phyloP scores from a whole-genome alignment of 30 jellyfish, hydroid and myxozoan genomes.

The Chrysaora quinquecirrha region DNA sequence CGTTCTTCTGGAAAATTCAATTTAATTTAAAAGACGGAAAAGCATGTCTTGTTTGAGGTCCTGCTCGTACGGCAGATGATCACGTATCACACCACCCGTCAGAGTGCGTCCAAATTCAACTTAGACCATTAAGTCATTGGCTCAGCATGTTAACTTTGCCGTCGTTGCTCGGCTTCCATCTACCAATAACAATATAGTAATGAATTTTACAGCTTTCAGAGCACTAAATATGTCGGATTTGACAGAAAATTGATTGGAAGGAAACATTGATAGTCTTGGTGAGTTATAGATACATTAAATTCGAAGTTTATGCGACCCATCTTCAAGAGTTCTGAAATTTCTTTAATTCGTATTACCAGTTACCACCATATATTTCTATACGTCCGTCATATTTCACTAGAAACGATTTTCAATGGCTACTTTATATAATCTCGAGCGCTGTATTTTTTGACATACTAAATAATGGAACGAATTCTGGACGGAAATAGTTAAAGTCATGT shows the following conservation, averaged over 20 bases:
- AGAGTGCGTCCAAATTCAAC: conserved; percentile 47
- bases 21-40: not conserved
- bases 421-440: too few species aligned
- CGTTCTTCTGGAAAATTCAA: too few species aligned
- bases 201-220: not conserved
- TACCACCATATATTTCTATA: too few species aligned
- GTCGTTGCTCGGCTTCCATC: not conserved
- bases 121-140: conserved; percentile 69
- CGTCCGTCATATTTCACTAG: too few species aligned
- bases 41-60: conserved; percentile 36
- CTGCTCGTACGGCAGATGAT: conserved; percentile 53
- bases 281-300: not conserved
- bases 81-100: conserved; percentile 54
- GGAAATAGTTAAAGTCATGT: too few species aligned
- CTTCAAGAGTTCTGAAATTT: not conserved
- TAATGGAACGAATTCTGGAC: too few species aligned
- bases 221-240: not conserved
- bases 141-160: not conserved
- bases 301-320: not conserved
- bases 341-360: not conserved
- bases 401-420: too few species aligned
- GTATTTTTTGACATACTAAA: too few species aligned
- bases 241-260: not conserved
- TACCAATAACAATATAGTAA: not conserved
- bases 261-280: not conserved